Base-by-base conservation (phyloP, 2,113 vertebrate genomes). In the Myotis brandtii region DNA sequence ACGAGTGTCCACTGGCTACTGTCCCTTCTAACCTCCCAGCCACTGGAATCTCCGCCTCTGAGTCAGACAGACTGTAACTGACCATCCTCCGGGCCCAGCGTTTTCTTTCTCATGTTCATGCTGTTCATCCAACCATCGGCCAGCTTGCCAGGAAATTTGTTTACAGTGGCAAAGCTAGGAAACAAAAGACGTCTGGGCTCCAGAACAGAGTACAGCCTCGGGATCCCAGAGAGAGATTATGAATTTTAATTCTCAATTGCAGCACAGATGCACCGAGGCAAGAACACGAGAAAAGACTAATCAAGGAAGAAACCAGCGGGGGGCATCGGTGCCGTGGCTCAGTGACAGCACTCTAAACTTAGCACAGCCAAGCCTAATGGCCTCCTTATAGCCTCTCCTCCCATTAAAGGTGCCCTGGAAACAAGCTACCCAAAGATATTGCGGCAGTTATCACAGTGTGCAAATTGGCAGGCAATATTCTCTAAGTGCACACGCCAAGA, bases 231-330 rank as follows among this genome's bases (percentile, higher is more conserved):
- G 52, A 90, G 73, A 89, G 72, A 64, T 75, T 88, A 90, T 86
- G 59, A 96, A 97, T 96, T 94, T 96, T 97, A 96, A 95, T 93
- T 96, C 67, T 85, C 72, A 54, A 56, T 13, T 64, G 11, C 59
- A 56, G 32, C 69, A 81, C 18, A 25, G 59, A 86, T 1, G 43
- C 70, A 67, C 54, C 37, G 50, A 62, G 67, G 87, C 89, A 87
- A 92, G 80, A 84, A 59, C 91, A 92, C 87, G 85, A 93, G 84
- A 85, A 92, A 87, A 95, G 86, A 92, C 91, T 97, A 94, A 97
- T 97, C 93, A 97, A 97, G 96, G 89, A 80, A 92, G 91, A 93
- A 95, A 92, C 95, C 93, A 73, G 95, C 89, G 95, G 93, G 94
- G 94, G 86, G 80, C 56, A 91, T 64, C 27, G 2, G 18, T 30